Conservation (phyloP, 2,113 vertebrate species). For the Forbesichthys agassizii region DNA sequence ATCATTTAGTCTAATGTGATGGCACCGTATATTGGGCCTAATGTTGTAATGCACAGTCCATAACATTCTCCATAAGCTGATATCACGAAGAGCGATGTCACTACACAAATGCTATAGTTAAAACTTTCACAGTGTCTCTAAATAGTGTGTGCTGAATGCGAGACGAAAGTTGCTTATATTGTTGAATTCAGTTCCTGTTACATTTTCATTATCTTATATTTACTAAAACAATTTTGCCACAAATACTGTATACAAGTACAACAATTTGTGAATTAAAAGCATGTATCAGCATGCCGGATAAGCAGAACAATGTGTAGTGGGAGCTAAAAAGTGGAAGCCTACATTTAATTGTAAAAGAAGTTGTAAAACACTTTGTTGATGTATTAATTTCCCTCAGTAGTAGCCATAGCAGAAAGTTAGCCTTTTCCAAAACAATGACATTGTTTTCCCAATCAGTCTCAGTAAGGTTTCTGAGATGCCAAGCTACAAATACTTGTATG, state of each 20-base stretch:
- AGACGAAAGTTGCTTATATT: neutral
- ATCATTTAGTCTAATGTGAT: neutral
- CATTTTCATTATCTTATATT: neutral
- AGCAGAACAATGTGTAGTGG: no score
- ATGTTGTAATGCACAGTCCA: constrained; percentile 29
- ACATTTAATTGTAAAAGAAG: neutral
- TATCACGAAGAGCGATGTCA: neutral
- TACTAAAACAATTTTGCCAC: no score
- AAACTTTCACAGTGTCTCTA: neutral
- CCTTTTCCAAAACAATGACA: no score
- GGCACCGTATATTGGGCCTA: constrained; percentile 9
- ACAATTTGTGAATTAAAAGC: no score
- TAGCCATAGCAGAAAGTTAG: no score
- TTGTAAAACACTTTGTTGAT: constrained; percentile 15
- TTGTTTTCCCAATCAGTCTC: no score
- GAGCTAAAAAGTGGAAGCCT: no score
- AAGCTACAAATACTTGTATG: no score
- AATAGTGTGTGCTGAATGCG: neutral
- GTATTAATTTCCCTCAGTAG: constrained; percentile 23
- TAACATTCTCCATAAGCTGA: constrained; percentile 18
- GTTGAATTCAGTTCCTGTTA: neutral
- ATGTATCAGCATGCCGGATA: no score
- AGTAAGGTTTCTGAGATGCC: no score
- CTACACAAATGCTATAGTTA: constrained; percentile 41
- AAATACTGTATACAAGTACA: no score